These are phyloP conservation scores for Oxyura jamaicensis DNA, from an alignment of 2,113 vertebrate species.

Conservation along the genomic window DNA sequence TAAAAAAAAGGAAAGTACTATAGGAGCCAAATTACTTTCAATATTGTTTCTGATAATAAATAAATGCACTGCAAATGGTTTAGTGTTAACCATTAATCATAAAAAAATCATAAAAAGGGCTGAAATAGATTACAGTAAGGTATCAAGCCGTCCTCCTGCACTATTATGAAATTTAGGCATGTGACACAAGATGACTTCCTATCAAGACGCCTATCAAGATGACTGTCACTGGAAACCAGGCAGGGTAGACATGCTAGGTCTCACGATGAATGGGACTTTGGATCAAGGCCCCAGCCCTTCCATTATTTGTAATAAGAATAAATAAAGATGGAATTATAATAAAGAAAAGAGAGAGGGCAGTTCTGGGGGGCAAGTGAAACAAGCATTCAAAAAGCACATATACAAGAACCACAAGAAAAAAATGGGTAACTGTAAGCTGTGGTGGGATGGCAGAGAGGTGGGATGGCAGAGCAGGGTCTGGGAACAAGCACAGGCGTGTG, in stretches of 20 bases:
- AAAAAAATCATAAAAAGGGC: not conserved
- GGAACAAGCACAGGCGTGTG: not conserved
- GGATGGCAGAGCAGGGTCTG: not conserved
- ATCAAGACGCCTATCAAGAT: not conserved
- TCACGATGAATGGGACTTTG: not conserved
- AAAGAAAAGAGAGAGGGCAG: not conserved
- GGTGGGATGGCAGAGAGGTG: not conserved
- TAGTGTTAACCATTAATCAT: not conserved
- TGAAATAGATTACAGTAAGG: not conserved
- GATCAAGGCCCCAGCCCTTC: not conserved
- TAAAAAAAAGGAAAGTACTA: not conserved
- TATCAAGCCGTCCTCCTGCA: not conserved
- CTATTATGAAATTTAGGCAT: not conserved
- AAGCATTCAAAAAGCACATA: not conserved
- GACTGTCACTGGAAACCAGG: not conserved
- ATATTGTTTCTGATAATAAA: slow-evolving; percentile 25
- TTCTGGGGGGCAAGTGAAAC: not conserved
- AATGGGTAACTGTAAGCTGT: not conserved
- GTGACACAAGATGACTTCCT: too few species aligned
- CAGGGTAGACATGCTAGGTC: not conserved
- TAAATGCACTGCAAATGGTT: not conserved
- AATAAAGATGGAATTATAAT: not conserved
- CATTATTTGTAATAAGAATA: not conserved
- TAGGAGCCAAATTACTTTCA: slow-evolving; percentile 15
- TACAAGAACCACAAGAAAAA: not conserved